Evolutionary conservation across 2,113 vertebrate genomes (phyloP), one percentile per base, ranked within the genome.

Genomic region (Rhinopomastus cyanomelas): DNA sequence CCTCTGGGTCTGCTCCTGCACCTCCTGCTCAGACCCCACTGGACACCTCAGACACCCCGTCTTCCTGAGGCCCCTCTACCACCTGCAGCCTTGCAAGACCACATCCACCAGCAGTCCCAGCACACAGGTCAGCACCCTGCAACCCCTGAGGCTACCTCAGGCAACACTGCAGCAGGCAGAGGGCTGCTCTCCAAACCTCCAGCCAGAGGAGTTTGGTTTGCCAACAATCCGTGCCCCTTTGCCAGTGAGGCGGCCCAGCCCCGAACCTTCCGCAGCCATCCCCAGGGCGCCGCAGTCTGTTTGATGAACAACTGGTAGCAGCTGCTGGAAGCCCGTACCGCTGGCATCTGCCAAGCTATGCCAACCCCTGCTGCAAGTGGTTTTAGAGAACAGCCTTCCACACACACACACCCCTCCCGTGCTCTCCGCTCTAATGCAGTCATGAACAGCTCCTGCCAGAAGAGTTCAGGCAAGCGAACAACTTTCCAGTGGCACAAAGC

Each of bases 331-430:
- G 49, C 66, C 34, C 3, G 16, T 14, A 6, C 34, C 26, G 73
- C 34, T 16, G 34, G 46, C 7, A 2, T 10, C 19, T 3, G 16
- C 30, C 55, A 15, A 6, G 42, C 3, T 10, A 4, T 7, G 32
- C 20, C 19, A 49, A 36, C 42, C 21, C 42, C 66, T 2, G 2
- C 1, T 20, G 27, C 22, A 14, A 49, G 32, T 1, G 8, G n/a
- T 46, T 81, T 72, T n/a, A 27, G 44, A 36, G 42, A 60, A 23
- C 42, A 57, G 61, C 36, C 30, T 30, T 37, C 56, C 49, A 7
- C 11, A 8, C 0, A 3, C 30, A 11, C 0, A 0, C 34, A n/a
- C n/a, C n/a, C n/a, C n/a, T n/a, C n/a, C n/a, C 2, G 30, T 8
- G 32, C 1, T 34, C 42, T 14, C 37, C 27, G 69, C 21, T 10